Evolutionary conservation across 2,888 invertebrate species (phyloP), one percentile per base, ranked within the genome.

Genomic region (Heterodera filipjevi): DNA sequence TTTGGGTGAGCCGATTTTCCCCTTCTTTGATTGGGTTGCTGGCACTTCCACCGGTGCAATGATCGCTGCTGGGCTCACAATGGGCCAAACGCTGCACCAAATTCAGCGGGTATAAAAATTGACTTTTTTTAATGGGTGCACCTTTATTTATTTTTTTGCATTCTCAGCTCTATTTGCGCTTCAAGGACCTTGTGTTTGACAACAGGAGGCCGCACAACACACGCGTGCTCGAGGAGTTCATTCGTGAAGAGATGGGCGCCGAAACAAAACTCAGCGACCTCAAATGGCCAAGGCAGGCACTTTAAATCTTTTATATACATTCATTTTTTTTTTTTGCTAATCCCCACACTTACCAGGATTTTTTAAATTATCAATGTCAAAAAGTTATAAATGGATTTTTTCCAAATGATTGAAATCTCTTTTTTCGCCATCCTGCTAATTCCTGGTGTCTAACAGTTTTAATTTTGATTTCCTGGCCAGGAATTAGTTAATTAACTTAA

Each of bases 161-260:
- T 49, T 80, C 84, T 66, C 78, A 84, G 89, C 86, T 98, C 32
- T 99, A 99, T 90, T 94, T 99, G 86, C 93, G 94, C 72, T 92
- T 99, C 91, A 99, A 99, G 90, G 95, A 98, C 85, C 92, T 93
- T 77, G 95, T 96, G 0, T 99, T 99, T 89, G 93, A 93, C n/a
- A 96, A 96, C 0, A 92, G 86, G 82, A 92, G 97, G 80, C 99
- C 99, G 0, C 99, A 99, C 89, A 92, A 93, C 19, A 94, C 95
- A 46, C 94, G 94, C 77, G 92, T 93, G 0, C 91, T 99, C 85
- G 98, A 99, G 90, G 92, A 91, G 39, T 93, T 97, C 81, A 91
- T 99, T 72, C 94, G 96, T 72, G 81, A 94, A 77, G 94, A 94
- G 87, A 92, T 97, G 81, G 95, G 95, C 86, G 93, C 93, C 33